Conservation (phyloP, 1,140 invertebrate species). For the Oreohelix idahoensis region DNA sequence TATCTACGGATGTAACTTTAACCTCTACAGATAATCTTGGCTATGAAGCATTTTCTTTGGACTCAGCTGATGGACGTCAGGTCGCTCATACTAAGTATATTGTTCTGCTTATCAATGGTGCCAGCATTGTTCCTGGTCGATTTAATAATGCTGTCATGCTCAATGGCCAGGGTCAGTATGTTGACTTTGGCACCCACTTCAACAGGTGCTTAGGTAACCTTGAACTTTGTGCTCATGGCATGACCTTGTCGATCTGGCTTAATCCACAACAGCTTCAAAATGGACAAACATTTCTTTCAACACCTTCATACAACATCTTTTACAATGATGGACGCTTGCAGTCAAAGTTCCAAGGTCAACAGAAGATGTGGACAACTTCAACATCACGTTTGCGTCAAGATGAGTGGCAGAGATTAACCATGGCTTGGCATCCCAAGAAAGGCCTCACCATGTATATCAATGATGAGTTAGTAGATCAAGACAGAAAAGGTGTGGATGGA, state of each 20-base stretch:
- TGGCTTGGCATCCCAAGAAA: conserved; percentile 66
- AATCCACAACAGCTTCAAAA: conserved; percentile 58
- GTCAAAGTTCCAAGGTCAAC: conserved; percentile 52
- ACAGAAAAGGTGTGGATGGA: conserved; percentile 34
- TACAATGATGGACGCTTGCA: conserved; percentile 62
- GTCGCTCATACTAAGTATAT: conserved; percentile 58
- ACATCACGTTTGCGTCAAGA: conserved; percentile 52
- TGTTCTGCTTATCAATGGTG: conserved; percentile 65
- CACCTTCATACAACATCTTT: conserved; percentile 67
- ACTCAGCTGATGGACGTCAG: conserved; percentile 49
- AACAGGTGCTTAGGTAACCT: conserved; percentile 69
- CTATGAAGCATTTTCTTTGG: conserved; percentile 69
- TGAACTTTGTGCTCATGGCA: conserved; percentile 65
- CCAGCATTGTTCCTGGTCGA: conserved; percentile 55
- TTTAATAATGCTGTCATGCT: conserved; percentile 60
- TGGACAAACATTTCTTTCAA: conserved; percentile 62
- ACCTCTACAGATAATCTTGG: conserved; percentile 60
- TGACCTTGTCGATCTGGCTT: conserved; percentile 67
- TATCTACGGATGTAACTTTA: neutral
- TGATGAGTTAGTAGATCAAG: conserved; percentile 49
- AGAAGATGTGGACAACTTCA: conserved; percentile 60
- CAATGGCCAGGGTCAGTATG: conserved; percentile 63
- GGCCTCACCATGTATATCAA: conserved; percentile 65
- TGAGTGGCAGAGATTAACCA: conserved; percentile 67
- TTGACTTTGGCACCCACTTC: conserved; percentile 61